Base-by-base conservation (phyloP, 2,113 vertebrate genomes). In the Mobula birostris region DNA sequence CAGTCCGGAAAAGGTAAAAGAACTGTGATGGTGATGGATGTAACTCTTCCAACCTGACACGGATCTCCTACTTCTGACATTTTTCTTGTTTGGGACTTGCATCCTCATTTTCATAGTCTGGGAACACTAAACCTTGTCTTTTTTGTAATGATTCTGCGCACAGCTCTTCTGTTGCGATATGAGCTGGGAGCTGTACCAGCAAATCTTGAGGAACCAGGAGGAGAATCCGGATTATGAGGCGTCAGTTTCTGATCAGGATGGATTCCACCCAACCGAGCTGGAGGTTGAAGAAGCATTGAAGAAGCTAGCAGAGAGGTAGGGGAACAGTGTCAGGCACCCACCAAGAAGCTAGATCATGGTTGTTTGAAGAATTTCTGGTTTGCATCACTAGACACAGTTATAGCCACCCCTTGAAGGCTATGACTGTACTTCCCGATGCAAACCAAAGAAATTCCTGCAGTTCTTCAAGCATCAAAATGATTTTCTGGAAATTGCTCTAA, bases 1-100 rank as follows among this genome's bases (percentile, higher is more conserved):
- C 27, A 72, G 85, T 94, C 94, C 94, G 80, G 94, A 95, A 87
- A 94, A 94, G 95, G 95, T 95, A 94, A 95, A 94, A 36, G 58
- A 36, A 15, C 32, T 36, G 15, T 1, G 12, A 5, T 0, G 14
- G 2, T 14, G 15, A 36, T 24, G 63, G 0, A 76, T 74, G 40
- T 48, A 27, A 74, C 15, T 7, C 14, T 74, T 72, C 74, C 24
- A 74, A 74, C 72, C 5, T 24, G 72, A 70, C 5, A 74, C 5
- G 15, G 72, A 1, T 74, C 40, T 32, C 29, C 85, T 29, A n/a
- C 61, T 66, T 66, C 36, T 36, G 36, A 36, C 36, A 36, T 29
- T 19, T 29, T 0, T n/a, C 7, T 17, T 66, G 15, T 32, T 58
- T n/a, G 15, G 68, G 68, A 17, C 1, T 11, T 70, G 68, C 12